A percentile compares a stretch with the other conserved stretches of the same genome.
phyloP scores from a whole-genome alignment of 2,888 invertebrate genomes.

The Lumbricus terrestris region DNA sequence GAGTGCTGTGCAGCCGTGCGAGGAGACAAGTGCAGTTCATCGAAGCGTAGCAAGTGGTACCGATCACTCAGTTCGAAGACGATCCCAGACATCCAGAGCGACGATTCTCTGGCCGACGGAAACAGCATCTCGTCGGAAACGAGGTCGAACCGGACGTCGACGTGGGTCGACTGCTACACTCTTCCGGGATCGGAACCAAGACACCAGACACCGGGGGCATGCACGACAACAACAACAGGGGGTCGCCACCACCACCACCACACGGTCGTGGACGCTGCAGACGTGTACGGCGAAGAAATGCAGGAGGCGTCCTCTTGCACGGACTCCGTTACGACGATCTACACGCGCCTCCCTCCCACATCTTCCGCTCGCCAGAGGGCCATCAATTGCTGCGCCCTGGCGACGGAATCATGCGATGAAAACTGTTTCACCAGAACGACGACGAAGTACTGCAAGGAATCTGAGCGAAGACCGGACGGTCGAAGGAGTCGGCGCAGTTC shows the following conservation, averaged over 20 bases:
- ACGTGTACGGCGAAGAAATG: not conserved
- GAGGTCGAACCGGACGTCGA: not conserved
- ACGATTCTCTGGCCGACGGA: not conserved
- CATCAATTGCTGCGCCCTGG: not conserved
- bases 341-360: not conserved
- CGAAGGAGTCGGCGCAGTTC: not conserved
- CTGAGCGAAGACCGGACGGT: not conserved
- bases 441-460: not conserved
- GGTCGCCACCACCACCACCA: no score
- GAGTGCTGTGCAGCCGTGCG: not conserved
- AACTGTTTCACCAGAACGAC: not conserved
- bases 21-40: not conserved
- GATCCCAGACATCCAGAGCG: not conserved
- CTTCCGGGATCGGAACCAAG: not conserved
- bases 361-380: not conserved
- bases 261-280: not conserved
- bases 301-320: not conserved
- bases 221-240: not conserved
- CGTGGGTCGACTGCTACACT: conserved; percentile 8
- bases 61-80: not conserved
- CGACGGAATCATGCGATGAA: not conserved
- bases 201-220: not conserved
- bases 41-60: not conserved
- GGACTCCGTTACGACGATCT: not conserved
- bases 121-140: not conserved